A percentile compares a stretch with the other conserved stretches of the same genome.
phyloP scores from a whole-genome alignment of 2,888 invertebrate genomes.

The Lysandra coridon region DNA sequence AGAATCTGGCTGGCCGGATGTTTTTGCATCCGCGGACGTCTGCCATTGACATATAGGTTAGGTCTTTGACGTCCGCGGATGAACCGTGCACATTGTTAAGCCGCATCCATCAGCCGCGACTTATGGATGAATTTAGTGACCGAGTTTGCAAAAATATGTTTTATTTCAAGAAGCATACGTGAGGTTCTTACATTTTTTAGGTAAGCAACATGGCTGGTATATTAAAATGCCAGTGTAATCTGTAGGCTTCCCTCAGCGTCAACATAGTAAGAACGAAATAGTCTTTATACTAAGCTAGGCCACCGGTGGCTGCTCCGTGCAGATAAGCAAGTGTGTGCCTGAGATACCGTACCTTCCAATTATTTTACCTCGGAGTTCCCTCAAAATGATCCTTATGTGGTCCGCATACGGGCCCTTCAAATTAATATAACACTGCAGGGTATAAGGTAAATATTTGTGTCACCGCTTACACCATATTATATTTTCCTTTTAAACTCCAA shows the following conservation, averaged over 20 bases:
- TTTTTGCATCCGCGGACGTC: too few species aligned
- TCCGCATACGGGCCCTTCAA: background rate
- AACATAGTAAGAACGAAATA: conserved; percentile 27
- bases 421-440: background rate
- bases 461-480: conserved; percentile 34
- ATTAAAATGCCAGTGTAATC: conserved; percentile 12
- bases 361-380: background rate
- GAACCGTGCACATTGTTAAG: too few species aligned
- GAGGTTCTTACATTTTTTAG: background rate
- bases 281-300: conserved; percentile 40
- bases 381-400: background rate
- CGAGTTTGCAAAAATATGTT: too few species aligned
- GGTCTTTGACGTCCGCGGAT: too few species aligned
- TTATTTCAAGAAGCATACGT: too few species aligned
- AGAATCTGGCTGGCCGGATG: too few species aligned
- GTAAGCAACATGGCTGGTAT: background rate
- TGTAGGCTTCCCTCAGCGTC: background rate
- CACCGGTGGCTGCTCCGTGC: conserved; percentile 53
- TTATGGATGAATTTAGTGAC: too few species aligned
- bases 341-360: conserved; percentile 58
- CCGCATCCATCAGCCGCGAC: too few species aligned
- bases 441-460: conserved; percentile 63
- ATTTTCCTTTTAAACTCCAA: conserved; percentile 7
- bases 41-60: too few species aligned
- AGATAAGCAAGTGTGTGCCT: conserved; percentile 62